phyloP scores from a whole-genome alignment of 1,140 invertebrate genomes.

The Drosophila nigrodunni region DNA sequence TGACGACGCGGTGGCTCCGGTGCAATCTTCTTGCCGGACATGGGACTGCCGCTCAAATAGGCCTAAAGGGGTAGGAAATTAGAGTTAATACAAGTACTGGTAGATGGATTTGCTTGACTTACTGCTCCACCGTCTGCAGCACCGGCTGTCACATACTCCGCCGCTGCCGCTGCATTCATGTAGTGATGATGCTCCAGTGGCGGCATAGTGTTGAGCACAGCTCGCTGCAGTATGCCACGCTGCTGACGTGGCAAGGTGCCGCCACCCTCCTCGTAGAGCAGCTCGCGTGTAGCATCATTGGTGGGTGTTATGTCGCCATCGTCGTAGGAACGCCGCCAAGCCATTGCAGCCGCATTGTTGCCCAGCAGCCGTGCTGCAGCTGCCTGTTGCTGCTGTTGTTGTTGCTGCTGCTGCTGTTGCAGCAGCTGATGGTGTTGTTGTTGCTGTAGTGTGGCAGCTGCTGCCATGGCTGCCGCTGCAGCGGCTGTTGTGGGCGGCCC shows the following conservation, averaged over 20 bases:
- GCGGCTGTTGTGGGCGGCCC: slow-evolving; percentile 85
- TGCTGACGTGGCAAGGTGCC: slow-evolving; percentile 94
- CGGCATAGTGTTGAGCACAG: slow-evolving; percentile 80
- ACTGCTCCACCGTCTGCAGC: slow-evolving; percentile 59
- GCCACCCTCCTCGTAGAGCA: slow-evolving; percentile 87
- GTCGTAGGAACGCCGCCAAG: slow-evolving; percentile 93
- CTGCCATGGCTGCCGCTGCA: slow-evolving; percentile 84
- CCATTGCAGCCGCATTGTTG: slow-evolving; percentile 74
- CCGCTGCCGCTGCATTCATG: slow-evolving; percentile 80
- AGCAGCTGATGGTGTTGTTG: slow-evolving; percentile 77
- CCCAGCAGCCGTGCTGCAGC: slow-evolving; percentile 71
- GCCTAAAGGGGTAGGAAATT: slow-evolving; percentile 30
- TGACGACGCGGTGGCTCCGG: slow-evolving; percentile 94
- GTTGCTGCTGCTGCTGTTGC: slow-evolving; percentile 61
- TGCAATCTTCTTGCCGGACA: slow-evolving; percentile 90
- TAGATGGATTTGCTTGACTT: slow-evolving; percentile 25
- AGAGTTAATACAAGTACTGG: neutral
- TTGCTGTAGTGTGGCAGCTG: slow-evolving; percentile 81
- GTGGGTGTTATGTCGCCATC: slow-evolving; percentile 95
- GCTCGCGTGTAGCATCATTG: slow-evolving; percentile 89
- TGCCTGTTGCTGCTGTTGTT: slow-evolving; percentile 67
- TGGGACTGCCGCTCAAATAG: slow-evolving; percentile 86
- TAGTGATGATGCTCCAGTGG: slow-evolving; percentile 80
- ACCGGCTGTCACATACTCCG: slow-evolving; percentile 75
- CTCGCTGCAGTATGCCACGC: slow-evolving; percentile 78